A percentile compares a stretch with the other conserved stretches of the same genome.
Evolutionary conservation across 2,113 vertebrate genomes (phyloP).

Genomic region (Percina caprodes): DNA sequence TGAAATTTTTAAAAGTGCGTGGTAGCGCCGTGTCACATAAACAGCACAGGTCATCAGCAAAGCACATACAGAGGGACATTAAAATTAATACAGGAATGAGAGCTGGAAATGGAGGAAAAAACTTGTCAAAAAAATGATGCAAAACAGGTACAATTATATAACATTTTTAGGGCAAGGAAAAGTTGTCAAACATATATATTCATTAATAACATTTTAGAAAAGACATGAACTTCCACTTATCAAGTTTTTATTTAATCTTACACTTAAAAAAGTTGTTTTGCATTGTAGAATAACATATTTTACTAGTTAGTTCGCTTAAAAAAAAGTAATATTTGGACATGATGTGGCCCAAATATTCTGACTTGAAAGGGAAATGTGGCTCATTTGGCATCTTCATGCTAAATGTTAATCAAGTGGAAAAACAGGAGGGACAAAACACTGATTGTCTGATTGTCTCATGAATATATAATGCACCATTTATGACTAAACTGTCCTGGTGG

Average conservation of each 20-base stretch:
- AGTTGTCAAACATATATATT: not conserved
- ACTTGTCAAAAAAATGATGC: not conserved
- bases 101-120: not conserved
- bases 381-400: constrained; percentile 59
- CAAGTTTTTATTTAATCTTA: not conserved
- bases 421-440: constrained; percentile 63
- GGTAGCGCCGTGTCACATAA: constrained; percentile 66
- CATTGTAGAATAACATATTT: not conserved
- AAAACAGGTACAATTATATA: not conserved
- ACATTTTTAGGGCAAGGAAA: not conserved
- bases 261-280: not conserved
- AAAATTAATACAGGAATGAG: constrained; percentile 52
- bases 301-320: constrained; percentile 6
- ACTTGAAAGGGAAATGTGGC: constrained; percentile 41
- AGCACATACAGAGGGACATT: constrained; percentile 43
- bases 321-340: constrained; percentile 33
- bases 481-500: constrained; percentile 71
- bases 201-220: not conserved
- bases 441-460: constrained; percentile 81
- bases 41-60: constrained; percentile 72
- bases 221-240: not conserved
- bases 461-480: constrained; percentile 79
- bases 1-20: constrained; percentile 82
- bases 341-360: constrained; percentile 50
- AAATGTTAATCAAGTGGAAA: constrained; percentile 69